Conservation (phyloP, 2,113 vertebrate species). For the Spilogale gracilis region DNA sequence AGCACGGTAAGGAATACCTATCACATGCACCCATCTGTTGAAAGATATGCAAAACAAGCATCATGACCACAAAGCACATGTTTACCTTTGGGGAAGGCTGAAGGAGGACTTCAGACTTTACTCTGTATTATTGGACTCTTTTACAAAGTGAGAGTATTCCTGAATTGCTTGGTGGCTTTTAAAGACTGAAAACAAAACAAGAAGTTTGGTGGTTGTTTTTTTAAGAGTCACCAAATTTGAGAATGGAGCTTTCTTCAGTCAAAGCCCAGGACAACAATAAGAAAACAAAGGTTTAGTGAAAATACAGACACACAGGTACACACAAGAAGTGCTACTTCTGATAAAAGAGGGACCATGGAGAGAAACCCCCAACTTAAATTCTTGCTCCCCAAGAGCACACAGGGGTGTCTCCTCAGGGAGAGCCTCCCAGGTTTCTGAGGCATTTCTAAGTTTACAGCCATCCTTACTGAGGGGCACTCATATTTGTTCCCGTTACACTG, state of each 20-base stretch:
- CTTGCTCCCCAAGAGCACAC: background rate
- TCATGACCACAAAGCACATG: background rate
- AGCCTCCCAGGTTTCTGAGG: background rate
- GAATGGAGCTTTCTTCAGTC: slow-evolving; percentile 47
- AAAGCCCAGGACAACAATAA: slow-evolving; percentile 49
- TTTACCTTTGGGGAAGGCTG: slow-evolving; percentile 23
- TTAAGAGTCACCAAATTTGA: slow-evolving; percentile 34
- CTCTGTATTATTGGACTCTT: slow-evolving; percentile 17
- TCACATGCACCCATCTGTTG: background rate
- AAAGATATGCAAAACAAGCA: slow-evolving; percentile 33
- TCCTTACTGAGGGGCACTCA: background rate
- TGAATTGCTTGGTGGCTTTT: slow-evolving; percentile 38
- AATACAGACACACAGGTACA: background rate
- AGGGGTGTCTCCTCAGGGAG: background rate
- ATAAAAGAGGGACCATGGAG: background rate
- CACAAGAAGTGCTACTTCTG: background rate
- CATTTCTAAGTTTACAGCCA: background rate
- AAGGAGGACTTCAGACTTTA: slow-evolving; percentile 39
- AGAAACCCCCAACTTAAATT: slow-evolving; percentile 8
- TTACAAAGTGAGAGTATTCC: slow-evolving; percentile 57
- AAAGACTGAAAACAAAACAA: slow-evolving; percentile 69
- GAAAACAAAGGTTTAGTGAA: slow-evolving; percentile 59
- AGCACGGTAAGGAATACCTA: background rate
- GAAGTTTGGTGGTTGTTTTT: background rate
- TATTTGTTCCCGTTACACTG: background rate